Conservation (phyloP, 2,888 invertebrate species). For the Polietes domitor region DNA sequence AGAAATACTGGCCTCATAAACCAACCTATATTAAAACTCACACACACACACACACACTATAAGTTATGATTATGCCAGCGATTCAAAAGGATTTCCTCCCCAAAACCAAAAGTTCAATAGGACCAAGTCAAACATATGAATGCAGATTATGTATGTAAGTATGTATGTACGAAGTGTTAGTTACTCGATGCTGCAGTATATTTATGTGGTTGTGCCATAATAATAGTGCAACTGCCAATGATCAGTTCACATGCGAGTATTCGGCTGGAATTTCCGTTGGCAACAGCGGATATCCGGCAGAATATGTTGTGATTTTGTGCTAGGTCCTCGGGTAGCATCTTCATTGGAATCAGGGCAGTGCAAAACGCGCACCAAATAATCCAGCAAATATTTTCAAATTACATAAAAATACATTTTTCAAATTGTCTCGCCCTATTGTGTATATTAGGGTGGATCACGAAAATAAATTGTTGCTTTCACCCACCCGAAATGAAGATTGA, state of each 20-base stretch:
- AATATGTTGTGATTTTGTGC: neutral
- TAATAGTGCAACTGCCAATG: neutral
- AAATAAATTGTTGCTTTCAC: too few relatives aligned
- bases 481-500: too few relatives aligned
- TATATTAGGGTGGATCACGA: too few relatives aligned
- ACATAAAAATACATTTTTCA: too few relatives aligned
- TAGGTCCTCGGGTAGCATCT: too few relatives aligned
- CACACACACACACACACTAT: neutral
- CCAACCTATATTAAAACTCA: neutral
- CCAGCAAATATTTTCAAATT: too few relatives aligned
- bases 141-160: too few relatives aligned
- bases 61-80: neutral
- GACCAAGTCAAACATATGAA: neutral
- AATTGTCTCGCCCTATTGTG: too few relatives aligned
- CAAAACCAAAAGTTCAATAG: slow-evolving; percentile 5
- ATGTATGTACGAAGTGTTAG: too few relatives aligned
- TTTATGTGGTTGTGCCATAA: neutral
- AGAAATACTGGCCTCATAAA: neutral
- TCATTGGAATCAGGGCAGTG: too few relatives aligned
- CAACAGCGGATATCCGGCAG: neutral
- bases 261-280: neutral
- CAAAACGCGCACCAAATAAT: too few relatives aligned
- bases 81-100: neutral
- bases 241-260: neutral
- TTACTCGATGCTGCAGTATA: neutral